phyloP scores from a whole-genome alignment of 2,888 invertebrate species.

The Agriopis aurantiaria region DNA sequence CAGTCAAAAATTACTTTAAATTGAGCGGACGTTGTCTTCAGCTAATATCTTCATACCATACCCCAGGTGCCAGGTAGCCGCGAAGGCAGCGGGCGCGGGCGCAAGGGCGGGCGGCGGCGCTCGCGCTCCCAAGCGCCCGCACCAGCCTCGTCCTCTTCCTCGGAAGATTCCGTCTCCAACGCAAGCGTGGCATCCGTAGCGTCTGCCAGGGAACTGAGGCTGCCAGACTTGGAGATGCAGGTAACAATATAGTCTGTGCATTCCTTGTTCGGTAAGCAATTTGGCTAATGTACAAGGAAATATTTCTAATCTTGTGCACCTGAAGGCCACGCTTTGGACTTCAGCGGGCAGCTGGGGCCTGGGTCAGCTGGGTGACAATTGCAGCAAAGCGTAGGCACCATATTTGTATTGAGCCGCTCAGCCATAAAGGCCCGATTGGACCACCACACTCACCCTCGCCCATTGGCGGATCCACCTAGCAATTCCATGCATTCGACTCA shows the following conservation, averaged over 20 bases:
- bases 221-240: conserved; percentile 79
- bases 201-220: conserved; percentile 74
- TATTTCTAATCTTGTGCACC: not conserved
- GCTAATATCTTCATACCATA: not conserved
- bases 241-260: conserved; percentile 49
- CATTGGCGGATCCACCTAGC: no score
- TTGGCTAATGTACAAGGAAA: not conserved
- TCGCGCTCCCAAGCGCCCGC: conserved; percentile 80
- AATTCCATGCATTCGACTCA: no score
- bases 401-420: no score
- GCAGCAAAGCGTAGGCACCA: no score
- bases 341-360: no score
- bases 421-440: no score
- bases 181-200: conserved; percentile 80
- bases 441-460: no score
- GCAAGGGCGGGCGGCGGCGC: conserved; percentile 72
- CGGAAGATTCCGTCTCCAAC: conserved; percentile 75
- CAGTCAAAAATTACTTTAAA: no score
- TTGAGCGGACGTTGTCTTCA: not conserved
- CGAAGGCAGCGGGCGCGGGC: conserved; percentile 62
- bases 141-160: conserved; percentile 76
- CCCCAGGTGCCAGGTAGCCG: conserved; percentile 74
- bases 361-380: no score
- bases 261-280: not conserved
- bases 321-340: no score